phyloP scores from a whole-genome alignment of 2,797 vertebrate genomes.

The Cottoperca gobio region DNA sequence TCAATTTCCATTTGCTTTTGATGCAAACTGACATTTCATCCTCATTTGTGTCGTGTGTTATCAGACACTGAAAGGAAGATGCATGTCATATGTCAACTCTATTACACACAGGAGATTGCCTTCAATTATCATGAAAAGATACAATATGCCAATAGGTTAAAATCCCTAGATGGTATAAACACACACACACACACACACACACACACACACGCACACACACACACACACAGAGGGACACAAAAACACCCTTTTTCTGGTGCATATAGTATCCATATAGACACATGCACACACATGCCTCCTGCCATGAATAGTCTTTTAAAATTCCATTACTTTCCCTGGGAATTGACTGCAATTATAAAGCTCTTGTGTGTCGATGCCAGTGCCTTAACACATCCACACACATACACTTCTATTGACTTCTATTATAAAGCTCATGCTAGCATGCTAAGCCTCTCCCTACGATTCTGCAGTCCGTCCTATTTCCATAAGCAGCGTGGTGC shows the following conservation, averaged over 20 bases:
- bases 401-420: conserved; percentile 52
- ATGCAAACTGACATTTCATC: conserved; percentile 23
- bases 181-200: background rate
- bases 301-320: conserved; percentile 10
- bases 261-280: background rate
- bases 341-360: conserved; percentile 43
- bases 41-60: conserved; percentile 9
- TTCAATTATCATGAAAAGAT: conserved; percentile 28
- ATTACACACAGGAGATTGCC: conserved; percentile 35
- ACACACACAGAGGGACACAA: background rate
- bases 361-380: conserved; percentile 5
- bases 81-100: conserved; percentile 30
- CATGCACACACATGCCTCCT: background rate
- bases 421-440: conserved; percentile 49
- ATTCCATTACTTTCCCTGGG: conserved; percentile 52
- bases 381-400: conserved; percentile 11
- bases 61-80: conserved; percentile 10
- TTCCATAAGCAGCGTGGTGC: conserved; percentile 69
- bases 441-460: conserved; percentile 42
- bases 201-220: background rate
- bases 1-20: conserved; percentile 4
- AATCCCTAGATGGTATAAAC: background rate
- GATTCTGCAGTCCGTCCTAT: conserved; percentile 59
- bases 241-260: background rate
- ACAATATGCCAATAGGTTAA: conserved; percentile 10